Evolutionary conservation across 1,140 invertebrate species (phyloP).

Genomic region (Listronotus bonariensis): DNA sequence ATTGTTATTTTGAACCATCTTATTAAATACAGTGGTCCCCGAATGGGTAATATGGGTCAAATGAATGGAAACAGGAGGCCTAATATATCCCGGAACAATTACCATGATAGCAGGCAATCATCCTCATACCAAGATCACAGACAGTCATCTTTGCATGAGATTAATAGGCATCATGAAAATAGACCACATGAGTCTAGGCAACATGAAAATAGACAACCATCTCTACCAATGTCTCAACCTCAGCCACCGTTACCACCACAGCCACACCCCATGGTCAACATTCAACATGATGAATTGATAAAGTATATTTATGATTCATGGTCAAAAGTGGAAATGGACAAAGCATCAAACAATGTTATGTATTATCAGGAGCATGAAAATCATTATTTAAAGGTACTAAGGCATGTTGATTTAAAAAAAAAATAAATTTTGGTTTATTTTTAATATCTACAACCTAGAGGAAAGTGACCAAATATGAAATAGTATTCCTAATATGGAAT

Average conservation of each 20-base stretch:
- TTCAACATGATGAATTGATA: constrained; percentile 55
- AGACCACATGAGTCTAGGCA: constrained; percentile 12
- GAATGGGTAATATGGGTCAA: constrained; percentile 32
- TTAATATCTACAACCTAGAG: too few species aligned
- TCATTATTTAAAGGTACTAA: constrained; percentile 56
- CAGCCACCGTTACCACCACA: too few species aligned
- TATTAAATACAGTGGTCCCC: constrained; percentile 19
- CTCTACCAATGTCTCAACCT: neutral
- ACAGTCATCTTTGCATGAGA: constrained; percentile 26
- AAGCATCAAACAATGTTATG: constrained; percentile 42
- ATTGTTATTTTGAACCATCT: neutral
- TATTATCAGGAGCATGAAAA: constrained; percentile 53
- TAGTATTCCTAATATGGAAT: too few species aligned
- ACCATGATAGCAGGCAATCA: constrained; percentile 12
- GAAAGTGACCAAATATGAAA: too few species aligned
- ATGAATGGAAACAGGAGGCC: constrained; percentile 33
- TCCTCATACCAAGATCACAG: constrained; percentile 27
- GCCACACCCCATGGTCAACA: constrained; percentile 35
- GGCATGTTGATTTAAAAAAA: too few species aligned
- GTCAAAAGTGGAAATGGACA: constrained; percentile 52
- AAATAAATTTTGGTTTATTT: too few species aligned
- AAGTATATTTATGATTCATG: constrained; percentile 54
- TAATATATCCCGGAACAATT: constrained; percentile 20
- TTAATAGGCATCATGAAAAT: constrained; percentile 12
- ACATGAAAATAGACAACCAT: constrained; percentile 23